Conservation (phyloP, 2,113 vertebrate species). For the Crocuta crocuta region DNA sequence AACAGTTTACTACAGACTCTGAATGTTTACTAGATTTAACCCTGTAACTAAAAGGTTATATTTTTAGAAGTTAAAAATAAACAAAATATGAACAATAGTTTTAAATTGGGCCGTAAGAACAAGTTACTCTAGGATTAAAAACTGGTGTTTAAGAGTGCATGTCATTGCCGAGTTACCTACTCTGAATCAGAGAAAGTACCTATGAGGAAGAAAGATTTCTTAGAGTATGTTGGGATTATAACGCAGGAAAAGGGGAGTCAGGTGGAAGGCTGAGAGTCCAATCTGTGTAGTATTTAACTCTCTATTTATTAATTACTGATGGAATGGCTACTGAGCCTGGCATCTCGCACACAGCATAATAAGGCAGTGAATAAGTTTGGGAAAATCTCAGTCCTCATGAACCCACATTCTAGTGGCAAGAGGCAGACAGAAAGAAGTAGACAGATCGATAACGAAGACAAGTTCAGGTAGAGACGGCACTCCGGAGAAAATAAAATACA, state of each 20-base stretch:
- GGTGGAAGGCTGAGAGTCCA: not conserved
- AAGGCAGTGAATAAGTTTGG: not conserved
- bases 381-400: not conserved
- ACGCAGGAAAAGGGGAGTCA: not conserved
- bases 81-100: not conserved
- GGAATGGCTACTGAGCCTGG: not conserved
- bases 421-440: not conserved
- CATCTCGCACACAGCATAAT: not conserved
- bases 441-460: not conserved
- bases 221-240: not conserved
- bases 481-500: not conserved
- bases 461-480: not conserved
- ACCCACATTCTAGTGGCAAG: not conserved
- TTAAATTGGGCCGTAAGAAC: not conserved
- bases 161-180: not conserved
- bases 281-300: not conserved
- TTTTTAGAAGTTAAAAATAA: conserved; percentile 24
- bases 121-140: not conserved
- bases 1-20: not conserved
- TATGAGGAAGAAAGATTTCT: not conserved
- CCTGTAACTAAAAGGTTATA: not conserved
- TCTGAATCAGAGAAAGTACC: not conserved
- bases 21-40: not conserved
- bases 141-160: not conserved
- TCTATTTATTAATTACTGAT: not conserved